Evolutionary conservation across 2,113 vertebrate genomes (phyloP), one percentile per base, ranked within the genome.

Genomic region (Eolophus roseicapilla): DNA sequence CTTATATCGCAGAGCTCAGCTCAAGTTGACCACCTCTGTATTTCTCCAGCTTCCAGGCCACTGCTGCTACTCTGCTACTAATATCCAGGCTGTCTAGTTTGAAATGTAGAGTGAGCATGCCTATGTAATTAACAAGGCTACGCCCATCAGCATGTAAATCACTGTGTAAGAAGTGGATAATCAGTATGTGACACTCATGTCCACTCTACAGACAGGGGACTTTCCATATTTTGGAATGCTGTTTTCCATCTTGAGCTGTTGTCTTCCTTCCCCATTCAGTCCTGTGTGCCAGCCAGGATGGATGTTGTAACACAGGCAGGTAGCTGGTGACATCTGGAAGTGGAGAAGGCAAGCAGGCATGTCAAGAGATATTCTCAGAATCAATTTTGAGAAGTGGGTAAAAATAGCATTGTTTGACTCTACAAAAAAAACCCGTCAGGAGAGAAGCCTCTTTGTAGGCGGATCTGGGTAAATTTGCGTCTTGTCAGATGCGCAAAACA

Each of bases 401-500:
- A 95, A 96, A 94, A 92, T 62, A 93, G 82, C 2, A 0, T 3
- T 3, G 39, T 80, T 93, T 65, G 70, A 64, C 71, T 73, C 47
- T 64, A 43, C 63, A 88, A 76, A 93, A 90, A 87, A 49, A 28
- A 64, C 21, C 57, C 41, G 33, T 63, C 37, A 85, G 46, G 25
- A 90, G 53, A 91, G 70, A 71, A 92, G 74, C 21, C 74, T 95
- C 78, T 82, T 69, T 79, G 62, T 80, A 93, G 90, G 88, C 60
- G 81, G 85, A 83, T 46, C 82, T 94, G 70, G 69, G 60, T 81
- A 92, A 88, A 88, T 93, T 92, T 92, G 85, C 82, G 74, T 94
- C 94, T 88, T 96, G 90, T 96, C 92, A 90, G 64, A 63, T 50
- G 53, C 85, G 74, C 53, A 35, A 80, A 93, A 94, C 85, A 90